phyloP scores from a whole-genome alignment of 2,888 invertebrate species.

The Ornithoptera priamus region DNA sequence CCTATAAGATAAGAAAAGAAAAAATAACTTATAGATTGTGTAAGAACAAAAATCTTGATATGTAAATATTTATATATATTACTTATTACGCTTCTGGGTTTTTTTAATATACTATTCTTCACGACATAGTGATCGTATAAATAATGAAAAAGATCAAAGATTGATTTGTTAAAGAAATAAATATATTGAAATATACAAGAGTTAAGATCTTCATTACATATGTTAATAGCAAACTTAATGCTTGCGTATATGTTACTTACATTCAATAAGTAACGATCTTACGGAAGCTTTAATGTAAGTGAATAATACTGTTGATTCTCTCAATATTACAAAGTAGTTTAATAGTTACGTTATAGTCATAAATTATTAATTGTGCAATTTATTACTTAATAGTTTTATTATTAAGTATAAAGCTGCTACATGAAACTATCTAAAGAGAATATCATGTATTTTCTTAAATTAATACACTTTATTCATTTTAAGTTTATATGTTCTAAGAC shows the following conservation, averaged over 20 bases:
- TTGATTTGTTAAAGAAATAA: no score
- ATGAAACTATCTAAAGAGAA: slow-evolving; percentile 18
- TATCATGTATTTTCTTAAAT: slow-evolving; percentile 1
- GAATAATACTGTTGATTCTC: neutral
- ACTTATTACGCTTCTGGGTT: no score
- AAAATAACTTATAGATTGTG: no score
- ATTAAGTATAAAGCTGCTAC: slow-evolving; percentile 1
- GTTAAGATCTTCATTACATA: no score
- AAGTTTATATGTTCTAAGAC: slow-evolving; percentile 18
- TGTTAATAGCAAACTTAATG: neutral
- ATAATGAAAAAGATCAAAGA: no score
- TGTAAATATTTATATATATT: no score
- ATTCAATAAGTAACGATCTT: neutral
- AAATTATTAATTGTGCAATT: neutral
- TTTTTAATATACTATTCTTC: no score
- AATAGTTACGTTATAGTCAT: neutral
- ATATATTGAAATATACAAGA: no score
- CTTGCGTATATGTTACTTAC: neutral
- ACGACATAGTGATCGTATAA: no score
- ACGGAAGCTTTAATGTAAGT: neutral
- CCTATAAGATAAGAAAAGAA: no score
- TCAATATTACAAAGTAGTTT: no score
- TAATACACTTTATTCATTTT: slow-evolving; percentile 15
- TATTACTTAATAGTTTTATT: neutral
- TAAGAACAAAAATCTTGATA: no score